Evolutionary conservation across 2,113 vertebrate species (phyloP).

Genomic region (Heptranchias perlo): DNA sequence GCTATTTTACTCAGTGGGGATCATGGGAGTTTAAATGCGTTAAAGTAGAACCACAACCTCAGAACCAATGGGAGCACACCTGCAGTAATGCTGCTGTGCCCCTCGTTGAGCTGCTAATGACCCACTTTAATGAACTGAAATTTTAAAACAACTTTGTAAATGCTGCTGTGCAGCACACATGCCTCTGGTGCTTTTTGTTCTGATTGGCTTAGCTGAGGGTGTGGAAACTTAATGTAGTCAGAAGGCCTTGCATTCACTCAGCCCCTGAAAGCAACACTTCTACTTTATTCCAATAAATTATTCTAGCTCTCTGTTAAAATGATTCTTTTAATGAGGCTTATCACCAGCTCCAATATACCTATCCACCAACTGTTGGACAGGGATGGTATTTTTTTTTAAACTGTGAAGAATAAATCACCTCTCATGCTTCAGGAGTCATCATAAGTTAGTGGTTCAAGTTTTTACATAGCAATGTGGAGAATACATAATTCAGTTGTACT

Average conservation of each 20-base stretch:
- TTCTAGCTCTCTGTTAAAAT: conserved; percentile 17
- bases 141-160: conserved; percentile 27
- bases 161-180: background rate
- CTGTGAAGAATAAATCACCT: background rate
- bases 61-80: conserved; percentile 29
- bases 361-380: background rate
- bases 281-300: background rate
- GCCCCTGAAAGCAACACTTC: background rate
- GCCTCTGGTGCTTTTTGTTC: background rate
- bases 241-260: background rate
- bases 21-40: conserved; percentile 16
- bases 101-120: conserved; percentile 29
- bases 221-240: background rate
- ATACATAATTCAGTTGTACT: background rate
- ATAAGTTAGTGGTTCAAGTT: background rate
- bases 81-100: background rate
- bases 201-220: conserved; percentile 4
- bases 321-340: background rate
- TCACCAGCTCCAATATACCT: background rate
- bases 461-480: background rate
- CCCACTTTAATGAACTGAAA: conserved; percentile 29
- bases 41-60: background rate
- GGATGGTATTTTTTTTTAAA: background rate
- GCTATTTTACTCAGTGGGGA: conserved; percentile 27
- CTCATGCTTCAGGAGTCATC: background rate